Base-by-base conservation (phyloP, 2,113 vertebrate species). In the Anas platyrhynchos region DNA sequence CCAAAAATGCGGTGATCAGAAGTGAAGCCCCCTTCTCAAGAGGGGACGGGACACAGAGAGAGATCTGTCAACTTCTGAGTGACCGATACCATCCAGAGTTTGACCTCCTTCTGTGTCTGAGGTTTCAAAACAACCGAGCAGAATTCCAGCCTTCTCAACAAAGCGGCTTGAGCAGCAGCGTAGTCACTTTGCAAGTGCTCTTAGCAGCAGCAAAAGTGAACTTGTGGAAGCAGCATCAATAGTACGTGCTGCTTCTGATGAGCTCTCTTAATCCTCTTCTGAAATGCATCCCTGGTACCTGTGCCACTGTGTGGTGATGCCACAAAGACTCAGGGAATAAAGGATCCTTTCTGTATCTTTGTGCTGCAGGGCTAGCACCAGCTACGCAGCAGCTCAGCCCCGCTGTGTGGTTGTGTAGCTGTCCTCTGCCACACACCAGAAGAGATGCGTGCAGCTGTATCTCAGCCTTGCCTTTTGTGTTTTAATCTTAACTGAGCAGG, bases 311-410 rank as follows among this genome's bases (percentile, higher is more conserved):
- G 22, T 0, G 0, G 17, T 63, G 55, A 15, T 67, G 56, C 29
- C 31, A 26, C 9, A 0, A 34, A 80, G 68, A 17, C 74, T 66
- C 61, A 29, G 36, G 48, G 88, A 58, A 72, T 32, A 14, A 56
- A 21, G 32, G 18, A 63, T 73, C 86, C n/a, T 63, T 69, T 1
- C 26, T 73, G 55, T 50, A 65, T 50, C 12, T 83, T 83, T 0
- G 1, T 83, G 34, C 23, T 59, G 36, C 10, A 4, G 1, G 2
- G 73, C 34, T 27, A 50, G 67, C 0, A 0, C 55, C 66, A 21
- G 54, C 67, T 75, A 43, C 32, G 14, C 25, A 9, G 38, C 31
- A 83, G 41, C 36, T 90, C 21, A 34, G 43, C 61, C 91, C 23
- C 78, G 29, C 38, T 67, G 31, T 10, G 2, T 36, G 16, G 25